Percentiles rank a stretch among this genome's conserved stretches.
These are phyloP conservation scores for Alectoris magna DNA, from an alignment of 2,797 vertebrate species.

Conservation along the genomic window DNA sequence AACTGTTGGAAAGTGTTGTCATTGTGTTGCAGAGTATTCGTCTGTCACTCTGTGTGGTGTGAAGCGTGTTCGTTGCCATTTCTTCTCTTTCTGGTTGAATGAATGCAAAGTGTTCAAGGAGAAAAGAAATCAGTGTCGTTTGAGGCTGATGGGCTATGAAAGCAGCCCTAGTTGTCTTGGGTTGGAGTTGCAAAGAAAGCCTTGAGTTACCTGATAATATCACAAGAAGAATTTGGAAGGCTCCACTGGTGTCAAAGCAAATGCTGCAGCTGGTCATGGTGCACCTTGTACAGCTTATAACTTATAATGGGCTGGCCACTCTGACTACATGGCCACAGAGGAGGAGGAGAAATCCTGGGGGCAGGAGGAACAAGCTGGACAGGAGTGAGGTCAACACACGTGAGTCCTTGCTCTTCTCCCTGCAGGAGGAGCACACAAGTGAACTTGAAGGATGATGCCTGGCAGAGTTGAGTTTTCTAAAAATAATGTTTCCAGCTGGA, in stretches of 20 bases:
- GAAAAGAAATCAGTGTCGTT: neutral
- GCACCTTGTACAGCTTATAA: neutral
- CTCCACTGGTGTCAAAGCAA: neutral
- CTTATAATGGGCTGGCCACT: neutral
- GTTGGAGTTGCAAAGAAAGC: neutral
- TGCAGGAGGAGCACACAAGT: neutral
- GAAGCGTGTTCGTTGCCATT: neutral
- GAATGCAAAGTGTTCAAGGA: accelerated
- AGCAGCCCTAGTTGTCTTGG: neutral
- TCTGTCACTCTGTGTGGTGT: neutral
- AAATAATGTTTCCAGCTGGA: slow-evolving; percentile 3
- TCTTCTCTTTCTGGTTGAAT: neutral
- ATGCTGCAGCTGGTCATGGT: neutral
- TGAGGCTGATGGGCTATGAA: neutral
- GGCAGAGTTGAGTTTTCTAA: neutral
- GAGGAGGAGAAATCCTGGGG: neutral
- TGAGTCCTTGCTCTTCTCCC: accelerated
- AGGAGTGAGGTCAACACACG: accelerated
- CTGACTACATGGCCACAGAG: neutral
- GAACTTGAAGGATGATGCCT: neutral
- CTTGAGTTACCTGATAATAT: neutral
- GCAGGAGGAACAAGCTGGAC: neutral
- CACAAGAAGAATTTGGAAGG: neutral
- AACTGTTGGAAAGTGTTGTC: neutral
- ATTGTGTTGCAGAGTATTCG: neutral